These are phyloP conservation scores for Blennius ocellaris DNA, from an alignment of 2,113 vertebrate genomes.

Conservation along the genomic window DNA sequence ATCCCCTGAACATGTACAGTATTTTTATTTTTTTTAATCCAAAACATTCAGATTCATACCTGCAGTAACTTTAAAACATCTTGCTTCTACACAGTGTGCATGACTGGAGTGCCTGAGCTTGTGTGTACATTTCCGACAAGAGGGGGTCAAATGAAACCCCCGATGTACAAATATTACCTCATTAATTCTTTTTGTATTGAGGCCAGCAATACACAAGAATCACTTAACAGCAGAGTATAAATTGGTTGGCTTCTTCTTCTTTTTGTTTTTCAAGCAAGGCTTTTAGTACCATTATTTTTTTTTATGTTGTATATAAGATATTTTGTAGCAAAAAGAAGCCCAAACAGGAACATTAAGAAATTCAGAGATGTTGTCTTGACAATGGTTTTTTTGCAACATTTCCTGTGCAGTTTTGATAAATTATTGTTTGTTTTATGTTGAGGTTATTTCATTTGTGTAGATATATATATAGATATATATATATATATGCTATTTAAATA, in stretches of 20 bases:
- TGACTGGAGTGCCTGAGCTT: slow-evolving; percentile 73
- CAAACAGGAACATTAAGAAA: slow-evolving; percentile 85
- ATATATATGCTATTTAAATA: slow-evolving; percentile 98
- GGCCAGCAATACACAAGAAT: slow-evolving; percentile 83
- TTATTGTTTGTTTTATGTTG: slow-evolving; percentile 91
- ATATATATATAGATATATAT: slow-evolving; percentile 93
- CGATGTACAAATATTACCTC: slow-evolving; percentile 99
- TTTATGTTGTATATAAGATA: slow-evolving; percentile 93
- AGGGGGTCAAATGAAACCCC: slow-evolving; percentile 85
- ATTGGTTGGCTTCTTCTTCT: slow-evolving; percentile 85
- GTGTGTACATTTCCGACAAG: slow-evolving; percentile 82
- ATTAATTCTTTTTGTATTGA: slow-evolving; percentile 91
- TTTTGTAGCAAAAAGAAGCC: slow-evolving; percentile 86
- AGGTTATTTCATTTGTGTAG: slow-evolving; percentile 94
- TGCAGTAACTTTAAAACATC: slow-evolving; percentile 16
- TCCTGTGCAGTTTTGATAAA: slow-evolving; percentile 91
- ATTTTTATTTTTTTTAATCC: slow-evolving; percentile 10
- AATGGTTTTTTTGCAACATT: slow-evolving; percentile 85
- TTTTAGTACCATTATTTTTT: slow-evolving; percentile 85
- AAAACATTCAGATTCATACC: not conserved
- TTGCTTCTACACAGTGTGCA: slow-evolving; percentile 73
- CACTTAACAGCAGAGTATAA: slow-evolving; percentile 83
- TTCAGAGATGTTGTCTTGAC: slow-evolving; percentile 85
- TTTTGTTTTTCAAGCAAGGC: slow-evolving; percentile 85
- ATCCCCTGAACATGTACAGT: slow-evolving; percentile 45